These are phyloP conservation scores for Cheilinus undulatus DNA, from an alignment of 2,113 vertebrate species.

Conservation along the genomic window DNA sequence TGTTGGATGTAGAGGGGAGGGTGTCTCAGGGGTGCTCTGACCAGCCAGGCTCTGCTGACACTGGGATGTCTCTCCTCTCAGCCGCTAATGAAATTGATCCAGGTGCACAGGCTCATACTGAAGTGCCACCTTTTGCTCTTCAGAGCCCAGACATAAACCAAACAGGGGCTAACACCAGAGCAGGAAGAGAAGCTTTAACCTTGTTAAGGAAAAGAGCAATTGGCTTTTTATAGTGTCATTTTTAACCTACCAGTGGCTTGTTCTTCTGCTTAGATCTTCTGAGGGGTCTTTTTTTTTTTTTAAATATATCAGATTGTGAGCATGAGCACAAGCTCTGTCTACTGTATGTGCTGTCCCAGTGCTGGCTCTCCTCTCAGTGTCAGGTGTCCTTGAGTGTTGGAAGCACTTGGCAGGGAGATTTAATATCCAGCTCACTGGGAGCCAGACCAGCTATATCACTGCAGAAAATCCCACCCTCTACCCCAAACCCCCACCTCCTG, in stretches of 20 bases:
- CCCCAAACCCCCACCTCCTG: slow-evolving; percentile 26
- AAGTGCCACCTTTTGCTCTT: slow-evolving; percentile 79
- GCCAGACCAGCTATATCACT: slow-evolving; percentile 89
- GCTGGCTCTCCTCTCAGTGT: slow-evolving; percentile 71
- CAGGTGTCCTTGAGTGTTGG: slow-evolving; percentile 88
- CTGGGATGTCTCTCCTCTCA: slow-evolving; percentile 83
- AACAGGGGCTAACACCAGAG: slow-evolving; percentile 51
- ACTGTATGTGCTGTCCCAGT: slow-evolving; percentile 52
- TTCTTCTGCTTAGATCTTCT: slow-evolving; percentile 28
- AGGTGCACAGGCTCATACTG: slow-evolving; percentile 88
- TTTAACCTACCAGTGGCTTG: neutral
- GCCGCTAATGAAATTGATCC: slow-evolving; percentile 93
- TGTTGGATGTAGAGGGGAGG: slow-evolving; percentile 65
- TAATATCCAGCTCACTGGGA: slow-evolving; percentile 92
- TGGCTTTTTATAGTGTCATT: slow-evolving; percentile 24
- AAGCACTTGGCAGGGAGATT: slow-evolving; percentile 92
- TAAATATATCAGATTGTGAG: slow-evolving; percentile 26
- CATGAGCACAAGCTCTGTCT: slow-evolving; percentile 19
- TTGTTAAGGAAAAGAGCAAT: slow-evolving; percentile 48
- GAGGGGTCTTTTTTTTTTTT: neutral
- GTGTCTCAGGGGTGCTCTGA: slow-evolving; percentile 78
- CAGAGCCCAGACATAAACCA: slow-evolving; percentile 41
- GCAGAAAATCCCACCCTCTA: slow-evolving; percentile 75
- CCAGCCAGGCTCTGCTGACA: slow-evolving; percentile 81
- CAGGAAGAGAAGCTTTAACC: slow-evolving; percentile 41